Base-by-base conservation (phyloP, 2,888 invertebrate genomes). In the Noctuana brunneofusca region DNA sequence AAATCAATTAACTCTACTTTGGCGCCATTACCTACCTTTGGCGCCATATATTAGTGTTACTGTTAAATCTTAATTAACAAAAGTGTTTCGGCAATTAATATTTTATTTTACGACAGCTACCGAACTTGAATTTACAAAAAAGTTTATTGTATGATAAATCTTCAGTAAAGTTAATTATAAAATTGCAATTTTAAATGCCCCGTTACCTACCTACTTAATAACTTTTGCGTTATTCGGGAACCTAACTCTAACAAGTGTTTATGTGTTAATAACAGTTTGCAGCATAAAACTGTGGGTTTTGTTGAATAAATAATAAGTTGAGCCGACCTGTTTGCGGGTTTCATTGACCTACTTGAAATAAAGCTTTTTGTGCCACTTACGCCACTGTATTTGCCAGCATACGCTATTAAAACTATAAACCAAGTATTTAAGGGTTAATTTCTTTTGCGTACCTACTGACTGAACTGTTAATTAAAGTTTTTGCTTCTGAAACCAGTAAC, bases 251-350 rank as follows among this genome's bases (percentile, higher is more conserved):
- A 46, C 43, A 30, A 18, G 43, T 22, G 43, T 41, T 48, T 11
- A 49, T 24, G 24, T 22, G 49, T 22, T 24, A 20, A 49, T 14
- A 49, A 49, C 16, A 48, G 48, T 49, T 24, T 12, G 12, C 49
- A 14, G 8, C 24, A n/a, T 24, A 6, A 41, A 14, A 41, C 24
- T 22, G 24, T n/a, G 2, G 12, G 49, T 49, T 49, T 22, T 49
- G 49, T 49, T 41, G 30, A 32, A 46, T 18, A 49, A 49, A 12
- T 22, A 24, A 49, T 49, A 49, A 22, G 48, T 49, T 49, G 20
- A 49, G 20, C n/a, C 48, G 24, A n/a, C 22, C 48, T 49, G 48
- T 49, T 49, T 11, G 24, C n/a, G 2, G n/a, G 4, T 22, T 49
- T 22, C 48, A 49, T 24, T 24, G 48, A 20, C 48, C 48, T 49